Conservation (phyloP, 2,888 invertebrate species). For the Eupithecia abbreviata region DNA sequence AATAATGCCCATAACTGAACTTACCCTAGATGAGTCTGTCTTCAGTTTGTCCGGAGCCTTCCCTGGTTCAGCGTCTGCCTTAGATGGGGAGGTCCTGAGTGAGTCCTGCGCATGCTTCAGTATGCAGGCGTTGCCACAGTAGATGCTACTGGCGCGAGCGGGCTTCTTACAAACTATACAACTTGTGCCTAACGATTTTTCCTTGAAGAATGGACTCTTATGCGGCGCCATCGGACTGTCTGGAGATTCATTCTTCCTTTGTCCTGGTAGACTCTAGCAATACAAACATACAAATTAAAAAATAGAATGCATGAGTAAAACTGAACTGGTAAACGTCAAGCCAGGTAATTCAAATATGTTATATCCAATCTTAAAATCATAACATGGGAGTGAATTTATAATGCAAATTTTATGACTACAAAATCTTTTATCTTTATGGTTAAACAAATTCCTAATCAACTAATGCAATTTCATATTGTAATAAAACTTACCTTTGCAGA, state of each 20-base stretch:
- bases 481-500: constrained; percentile 53
- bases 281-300: constrained; percentile 7
- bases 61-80: constrained; percentile 57
- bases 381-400: background rate
- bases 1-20: constrained; percentile 32
- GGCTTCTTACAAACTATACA: constrained; percentile 92
- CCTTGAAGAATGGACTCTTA: constrained; percentile 50
- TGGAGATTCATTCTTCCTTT: constrained; percentile 49
- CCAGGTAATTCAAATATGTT: constrained; percentile 1
- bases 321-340: background rate
- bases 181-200: constrained; percentile 61
- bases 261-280: constrained; percentile 42
- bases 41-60: constrained; percentile 65
- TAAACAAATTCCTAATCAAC: constrained; percentile 20
- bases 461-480: constrained; percentile 24
- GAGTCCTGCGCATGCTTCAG: constrained; percentile 92
- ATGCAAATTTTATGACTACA: constrained; percentile 14
- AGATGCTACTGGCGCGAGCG: constrained; percentile 91
- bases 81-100: constrained; percentile 57
- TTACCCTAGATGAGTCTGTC: constrained; percentile 75
- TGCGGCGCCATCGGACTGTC: constrained; percentile 35
- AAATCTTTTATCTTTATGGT: constrained; percentile 28
- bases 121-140: constrained; percentile 95
- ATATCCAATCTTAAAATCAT: background rate
- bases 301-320: constrained; percentile 11